phyloP scores from a whole-genome alignment of 2,888 invertebrate genomes.

The Barypeithes pellucidus region DNA sequence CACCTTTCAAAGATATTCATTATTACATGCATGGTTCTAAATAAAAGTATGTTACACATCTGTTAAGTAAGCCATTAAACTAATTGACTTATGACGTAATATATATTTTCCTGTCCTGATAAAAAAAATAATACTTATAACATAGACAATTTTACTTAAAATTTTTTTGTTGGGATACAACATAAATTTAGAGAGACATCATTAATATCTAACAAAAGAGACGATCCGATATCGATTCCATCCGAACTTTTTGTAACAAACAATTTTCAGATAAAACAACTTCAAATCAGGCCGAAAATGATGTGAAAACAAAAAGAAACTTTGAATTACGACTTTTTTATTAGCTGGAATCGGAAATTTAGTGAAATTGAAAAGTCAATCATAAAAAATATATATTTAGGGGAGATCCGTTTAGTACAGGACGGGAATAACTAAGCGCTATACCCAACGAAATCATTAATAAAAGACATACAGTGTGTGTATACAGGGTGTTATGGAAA shows the following conservation, averaged over 20 bases:
- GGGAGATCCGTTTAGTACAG: too few relatives aligned
- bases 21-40: too few relatives aligned
- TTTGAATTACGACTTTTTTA: not conserved
- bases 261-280: slow-evolving; percentile 6
- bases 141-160: not conserved
- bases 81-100: too few relatives aligned
- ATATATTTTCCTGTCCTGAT: too few relatives aligned
- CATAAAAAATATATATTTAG: not conserved
- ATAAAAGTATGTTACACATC: too few relatives aligned
- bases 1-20: too few relatives aligned
- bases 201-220: slow-evolving; percentile 6
- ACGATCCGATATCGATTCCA: not conserved
- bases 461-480: too few relatives aligned
- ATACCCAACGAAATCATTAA: too few relatives aligned
- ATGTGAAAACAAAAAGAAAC: not conserved
- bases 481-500: too few relatives aligned
- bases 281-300: slow-evolving; percentile 8
- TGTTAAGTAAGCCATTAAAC: too few relatives aligned
- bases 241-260: not conserved
- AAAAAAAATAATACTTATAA: too few relatives aligned
- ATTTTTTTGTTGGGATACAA: not conserved
- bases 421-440: too few relatives aligned
- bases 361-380: not conserved
- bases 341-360: not conserved
- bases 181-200: not conserved